Conservation (phyloP, 2,113 vertebrate genomes). For the Pelusios castaneus region DNA sequence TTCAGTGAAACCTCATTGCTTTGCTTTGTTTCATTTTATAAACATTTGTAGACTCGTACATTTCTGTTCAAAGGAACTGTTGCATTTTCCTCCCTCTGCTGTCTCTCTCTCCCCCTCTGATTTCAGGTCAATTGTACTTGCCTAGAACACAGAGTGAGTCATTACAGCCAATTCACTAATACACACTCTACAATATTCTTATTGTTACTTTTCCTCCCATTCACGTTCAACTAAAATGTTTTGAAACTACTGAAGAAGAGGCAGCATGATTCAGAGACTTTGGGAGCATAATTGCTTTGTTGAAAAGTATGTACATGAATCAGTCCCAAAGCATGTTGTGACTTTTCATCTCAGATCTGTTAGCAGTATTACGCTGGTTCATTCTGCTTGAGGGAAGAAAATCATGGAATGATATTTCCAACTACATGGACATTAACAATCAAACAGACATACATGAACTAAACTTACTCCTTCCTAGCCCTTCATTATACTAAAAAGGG, state of each 20-base stretch:
- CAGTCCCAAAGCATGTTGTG: conserved; percentile 29
- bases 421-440: background rate
- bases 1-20: background rate
- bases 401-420: background rate
- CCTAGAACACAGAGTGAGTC: background rate
- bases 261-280: conserved; percentile 26
- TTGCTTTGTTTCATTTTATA: background rate
- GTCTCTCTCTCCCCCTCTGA: background rate
- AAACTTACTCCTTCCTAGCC: conserved; percentile 17
- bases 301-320: conserved; percentile 59
- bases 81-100: background rate
- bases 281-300: conserved; percentile 28
- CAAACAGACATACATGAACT: background rate
- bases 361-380: conserved; percentile 4
- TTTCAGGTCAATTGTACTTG: background rate
- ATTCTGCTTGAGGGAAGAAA: background rate
- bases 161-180: background rate
- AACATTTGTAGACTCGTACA: background rate
- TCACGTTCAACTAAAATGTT: background rate
- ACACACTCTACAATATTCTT: background rate
- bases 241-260: background rate
- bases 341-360: background rate
- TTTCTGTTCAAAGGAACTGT: conserved; percentile 9
- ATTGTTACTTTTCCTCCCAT: background rate
- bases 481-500: background rate